These are phyloP conservation scores for Dryobota labecula DNA, from an alignment of 2,888 invertebrate species.

Conservation along the genomic window DNA sequence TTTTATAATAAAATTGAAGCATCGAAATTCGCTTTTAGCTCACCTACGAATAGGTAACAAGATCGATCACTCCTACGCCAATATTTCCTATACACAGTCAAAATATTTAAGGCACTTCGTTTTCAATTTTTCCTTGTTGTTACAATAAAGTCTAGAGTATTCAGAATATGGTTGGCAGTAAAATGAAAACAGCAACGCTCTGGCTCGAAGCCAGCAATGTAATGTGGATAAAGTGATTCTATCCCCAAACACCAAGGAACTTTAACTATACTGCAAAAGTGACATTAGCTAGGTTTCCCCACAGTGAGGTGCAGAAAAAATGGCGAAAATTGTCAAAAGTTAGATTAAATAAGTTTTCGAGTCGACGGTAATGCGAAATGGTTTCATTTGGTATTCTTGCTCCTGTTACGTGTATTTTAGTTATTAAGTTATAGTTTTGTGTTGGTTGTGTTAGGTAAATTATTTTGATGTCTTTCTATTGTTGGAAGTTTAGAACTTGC, in stretches of 20 bases:
- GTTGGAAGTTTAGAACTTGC: constrained; percentile 22
- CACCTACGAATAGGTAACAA: neutral
- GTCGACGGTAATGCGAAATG: constrained; percentile 67
- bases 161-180: constrained; percentile 65
- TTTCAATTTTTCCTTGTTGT: constrained; percentile 68
- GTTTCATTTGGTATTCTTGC: constrained; percentile 70
- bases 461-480: constrained; percentile 24
- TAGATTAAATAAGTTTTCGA: constrained; percentile 82
- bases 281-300: constrained; percentile 65
- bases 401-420: constrained; percentile 38
- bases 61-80: constrained; percentile 26
- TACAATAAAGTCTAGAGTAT: constrained; percentile 65
- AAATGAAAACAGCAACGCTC: constrained; percentile 68
- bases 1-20: neutral
- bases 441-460: neutral
- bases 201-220: constrained; percentile 75
- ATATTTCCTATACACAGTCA: constrained; percentile 34
- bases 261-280: constrained; percentile 70
- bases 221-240: constrained; percentile 79
- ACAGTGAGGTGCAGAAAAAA: constrained; percentile 63
- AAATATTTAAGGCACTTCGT: constrained; percentile 61
- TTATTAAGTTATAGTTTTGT: constrained; percentile 57
- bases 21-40: neutral
- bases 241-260: constrained; percentile 74
- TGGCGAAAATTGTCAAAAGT: constrained; percentile 78